Percentiles rank a stretch among this genome's conserved stretches.
Evolutionary conservation across 2,113 vertebrate genomes (phyloP).

Genomic region (Onychostoma macrolepis): DNA sequence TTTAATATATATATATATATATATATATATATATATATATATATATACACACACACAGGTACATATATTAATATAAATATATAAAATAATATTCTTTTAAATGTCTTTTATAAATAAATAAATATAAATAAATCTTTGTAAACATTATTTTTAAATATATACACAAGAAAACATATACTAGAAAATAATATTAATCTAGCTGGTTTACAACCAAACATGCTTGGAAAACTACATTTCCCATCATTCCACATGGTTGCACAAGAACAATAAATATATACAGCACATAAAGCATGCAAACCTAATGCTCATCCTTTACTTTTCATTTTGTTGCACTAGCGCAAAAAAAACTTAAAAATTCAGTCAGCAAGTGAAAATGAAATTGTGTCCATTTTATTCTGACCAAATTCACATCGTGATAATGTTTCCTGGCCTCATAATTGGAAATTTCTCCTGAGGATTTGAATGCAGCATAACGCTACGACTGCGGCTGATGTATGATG

Average conservation of each 20-base stretch:
- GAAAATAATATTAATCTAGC: not conserved
- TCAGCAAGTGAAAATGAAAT: not conserved
- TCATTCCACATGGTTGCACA: not conserved
- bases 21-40: too few species aligned
- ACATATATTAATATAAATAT: too few species aligned
- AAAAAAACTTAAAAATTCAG: not conserved
- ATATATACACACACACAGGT: too few species aligned
- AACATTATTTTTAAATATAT: not conserved
- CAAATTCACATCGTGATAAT: not conserved
- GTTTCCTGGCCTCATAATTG: not conserved
- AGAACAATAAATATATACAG: not conserved
- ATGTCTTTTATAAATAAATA: too few species aligned
- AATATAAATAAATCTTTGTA: too few species aligned
- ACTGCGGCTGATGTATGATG: conserved; percentile 2
- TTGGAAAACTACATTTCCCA: not conserved
- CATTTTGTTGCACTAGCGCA: not conserved
- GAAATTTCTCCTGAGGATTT: not conserved
- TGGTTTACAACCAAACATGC: not conserved
- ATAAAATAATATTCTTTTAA: too few species aligned
- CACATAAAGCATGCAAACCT: not conserved
- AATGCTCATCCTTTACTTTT: not conserved
- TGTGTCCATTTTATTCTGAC: not conserved
- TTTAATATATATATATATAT: too few species aligned
- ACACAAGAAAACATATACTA: not conserved
- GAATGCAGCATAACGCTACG: not conserved